Conservation (phyloP, 1,140 invertebrate genomes). For the Pollicipes pollicipes region DNA sequence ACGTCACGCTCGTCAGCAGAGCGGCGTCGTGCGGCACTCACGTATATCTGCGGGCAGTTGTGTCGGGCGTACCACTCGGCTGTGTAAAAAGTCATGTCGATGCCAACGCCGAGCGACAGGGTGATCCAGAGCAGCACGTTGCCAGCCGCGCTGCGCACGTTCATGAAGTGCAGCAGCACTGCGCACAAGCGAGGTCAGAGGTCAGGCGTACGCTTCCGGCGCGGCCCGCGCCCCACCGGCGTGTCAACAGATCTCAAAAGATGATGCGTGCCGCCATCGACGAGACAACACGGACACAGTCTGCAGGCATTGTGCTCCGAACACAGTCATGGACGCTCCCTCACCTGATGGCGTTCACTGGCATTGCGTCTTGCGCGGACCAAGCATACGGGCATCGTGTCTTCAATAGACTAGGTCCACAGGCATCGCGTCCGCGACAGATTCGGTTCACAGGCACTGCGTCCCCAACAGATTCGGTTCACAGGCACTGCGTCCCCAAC, state of each 20-base stretch:
- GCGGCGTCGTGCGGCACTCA: slow-evolving; percentile 11
- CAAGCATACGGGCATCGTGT: too few relatives aligned
- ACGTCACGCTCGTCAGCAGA: too few relatives aligned
- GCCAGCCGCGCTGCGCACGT: slow-evolving; percentile 32
- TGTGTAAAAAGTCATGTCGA: slow-evolving; percentile 54
- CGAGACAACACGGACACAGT: background rate
- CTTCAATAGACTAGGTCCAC: too few relatives aligned
- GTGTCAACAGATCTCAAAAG: background rate
- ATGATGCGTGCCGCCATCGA: background rate
- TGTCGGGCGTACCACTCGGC: slow-evolving; percentile 67
- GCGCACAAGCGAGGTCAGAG: slow-evolving; percentile 22
- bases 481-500: too few relatives aligned
- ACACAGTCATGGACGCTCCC: too few relatives aligned
- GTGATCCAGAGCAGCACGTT: slow-evolving; percentile 67
- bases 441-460: too few relatives aligned
- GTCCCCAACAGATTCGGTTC: too few relatives aligned
- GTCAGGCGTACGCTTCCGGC: background rate
- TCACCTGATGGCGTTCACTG: too few relatives aligned
- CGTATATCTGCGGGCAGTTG: slow-evolving; percentile 42
- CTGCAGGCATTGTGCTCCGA: too few relatives aligned
- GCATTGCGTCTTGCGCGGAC: too few relatives aligned
- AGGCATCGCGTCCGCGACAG: too few relatives aligned
- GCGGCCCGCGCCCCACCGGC: background rate
- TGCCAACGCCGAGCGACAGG: slow-evolving; percentile 54
- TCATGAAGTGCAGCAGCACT: slow-evolving; percentile 36